Evolutionary conservation across 2,888 invertebrate species (phyloP), one percentile per base, ranked within the genome.

Genomic region (Andrena marginata): DNA sequence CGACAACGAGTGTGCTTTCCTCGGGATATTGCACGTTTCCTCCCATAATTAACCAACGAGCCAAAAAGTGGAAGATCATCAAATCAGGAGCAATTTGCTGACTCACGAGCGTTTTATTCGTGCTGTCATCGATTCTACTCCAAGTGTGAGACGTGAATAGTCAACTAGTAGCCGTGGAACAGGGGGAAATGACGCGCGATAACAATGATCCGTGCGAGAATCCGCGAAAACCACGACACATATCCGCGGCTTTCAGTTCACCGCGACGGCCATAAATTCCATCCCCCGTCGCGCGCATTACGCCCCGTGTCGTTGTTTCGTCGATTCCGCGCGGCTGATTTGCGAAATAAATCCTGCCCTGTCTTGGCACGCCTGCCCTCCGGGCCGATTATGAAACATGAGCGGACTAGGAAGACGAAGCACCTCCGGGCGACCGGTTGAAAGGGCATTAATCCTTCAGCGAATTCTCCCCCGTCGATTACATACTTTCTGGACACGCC

Each of bases 381-480:
- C 64, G 33, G 51, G 59, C 72, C 75, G 76, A 86, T 85, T 77
- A 80, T 85, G 76, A 86, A 84, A 80, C 75, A 85, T 68, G 80
- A 64, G 67, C 56, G 16, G 67, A 56, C 77, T 84, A 64, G 73
- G 84, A 84, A 85, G 75, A 85, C 82, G 76, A 85, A 83, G 80
- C 62, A 80, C 84, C 77, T 72, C 23, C 59, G 33, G 75, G 33
- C 64, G 59, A 42, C 10, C 72, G 59, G 69, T 65, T 81, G 85
- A 85, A 73, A 68, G 86, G 85, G 33, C 81, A 85, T 85, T 81
- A 85, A 85, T 86, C 85, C 81, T 59, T 73, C 59, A 56, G 80
- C 69, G 78, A 84, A 84, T 81, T 81, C 76, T 77, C 73, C 62
- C 62, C 60, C 74, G 64, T 68, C 77, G 77, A 86, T 81, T 86